Evolutionary conservation across 1,140 invertebrate genomes (phyloP), one percentile per base, ranked within the genome.

Genomic region (Drosophila littoralis): DNA sequence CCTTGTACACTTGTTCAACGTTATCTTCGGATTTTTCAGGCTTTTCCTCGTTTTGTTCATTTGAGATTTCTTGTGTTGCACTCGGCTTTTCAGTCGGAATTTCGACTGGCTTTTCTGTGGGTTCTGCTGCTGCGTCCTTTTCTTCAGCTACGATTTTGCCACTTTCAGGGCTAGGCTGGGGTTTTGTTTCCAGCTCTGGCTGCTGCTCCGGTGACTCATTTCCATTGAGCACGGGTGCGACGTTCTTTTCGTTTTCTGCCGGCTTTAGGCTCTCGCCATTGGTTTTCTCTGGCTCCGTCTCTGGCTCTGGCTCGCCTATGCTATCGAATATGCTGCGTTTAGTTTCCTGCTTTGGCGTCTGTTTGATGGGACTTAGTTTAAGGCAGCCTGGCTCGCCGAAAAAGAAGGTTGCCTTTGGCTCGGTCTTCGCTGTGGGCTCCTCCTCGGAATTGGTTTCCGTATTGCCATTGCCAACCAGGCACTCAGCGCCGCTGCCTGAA

Each of bases 401-500:
- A 60, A 93, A 93, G 71, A 93, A 93, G 6, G 89, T 92, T 0
- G 92, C 89, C 59, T 91, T 92, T 9, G 91, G 88, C 75, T 92
- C 91, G 7, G 69, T 54, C 57, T 90, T 79, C 0, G 81, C 65
- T 0, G 65, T 61, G 8, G 75, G 15, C 36, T 75, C 43, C 36
- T 69, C 83, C 15, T 50, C 51, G 7, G 68, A 36, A 10, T 32
- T 17, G 6, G 64, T 52, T 54, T 91, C 80, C 17, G 65, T 84
- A 36, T 88, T 91, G 0, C 72, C 68, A 68, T 92, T 92, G 0
- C 91, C 91, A 9, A 92, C 91, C 6, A 96, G 95, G 81, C 96
- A 96, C 32, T 96, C 95, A 59, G 93, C 94, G 1, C 96, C 96
- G 64, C 93, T 94, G 7, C 96, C 96, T 81, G 95, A 94, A 1